These are phyloP conservation scores for Xanthorhoe designata DNA, from an alignment of 2,888 invertebrate species.

Conservation along the genomic window DNA sequence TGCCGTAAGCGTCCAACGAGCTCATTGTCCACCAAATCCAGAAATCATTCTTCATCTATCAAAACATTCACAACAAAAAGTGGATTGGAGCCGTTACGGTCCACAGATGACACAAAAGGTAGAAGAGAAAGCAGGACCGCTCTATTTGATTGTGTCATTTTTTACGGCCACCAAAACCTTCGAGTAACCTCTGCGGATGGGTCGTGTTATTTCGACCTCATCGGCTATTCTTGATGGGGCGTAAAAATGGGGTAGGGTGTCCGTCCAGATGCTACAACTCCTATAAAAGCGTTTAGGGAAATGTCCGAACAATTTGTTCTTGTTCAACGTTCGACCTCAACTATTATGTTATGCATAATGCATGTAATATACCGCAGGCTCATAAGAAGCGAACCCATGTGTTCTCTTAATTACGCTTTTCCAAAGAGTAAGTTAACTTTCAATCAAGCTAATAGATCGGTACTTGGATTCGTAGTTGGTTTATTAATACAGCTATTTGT, in stretches of 20 bases:
- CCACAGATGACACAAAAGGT: slow-evolving; percentile 44
- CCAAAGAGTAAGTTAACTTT: not conserved
- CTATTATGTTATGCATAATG: not conserved
- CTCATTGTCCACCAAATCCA: slow-evolving; percentile 7
- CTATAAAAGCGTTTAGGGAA: slow-evolving; percentile 21
- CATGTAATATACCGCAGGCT: not conserved
- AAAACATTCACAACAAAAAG: slow-evolving; percentile 41
- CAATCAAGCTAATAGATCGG: not conserved
- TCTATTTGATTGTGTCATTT: slow-evolving; percentile 43
- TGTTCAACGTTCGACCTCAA: slow-evolving; percentile 6
- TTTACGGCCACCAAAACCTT: slow-evolving; percentile 42
- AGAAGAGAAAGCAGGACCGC: slow-evolving; percentile 26
- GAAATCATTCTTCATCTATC: slow-evolving; percentile 34
- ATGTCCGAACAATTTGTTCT: slow-evolving; percentile 11
- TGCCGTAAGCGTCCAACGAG: not conserved
- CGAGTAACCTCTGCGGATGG: slow-evolving; percentile 34
- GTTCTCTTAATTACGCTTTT: not conserved
- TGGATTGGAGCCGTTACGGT: slow-evolving; percentile 30
- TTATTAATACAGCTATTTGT: not conserved
- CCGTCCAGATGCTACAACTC: slow-evolving; percentile 21
- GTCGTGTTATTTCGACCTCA: slow-evolving; percentile 41
- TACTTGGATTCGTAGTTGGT: not conserved
- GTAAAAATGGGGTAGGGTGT: slow-evolving; percentile 29
- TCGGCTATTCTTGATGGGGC: slow-evolving; percentile 40
- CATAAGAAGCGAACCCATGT: not conserved